Conservation (phyloP, 2,888 invertebrate species). For the Cryptophagus acutangulus region DNA sequence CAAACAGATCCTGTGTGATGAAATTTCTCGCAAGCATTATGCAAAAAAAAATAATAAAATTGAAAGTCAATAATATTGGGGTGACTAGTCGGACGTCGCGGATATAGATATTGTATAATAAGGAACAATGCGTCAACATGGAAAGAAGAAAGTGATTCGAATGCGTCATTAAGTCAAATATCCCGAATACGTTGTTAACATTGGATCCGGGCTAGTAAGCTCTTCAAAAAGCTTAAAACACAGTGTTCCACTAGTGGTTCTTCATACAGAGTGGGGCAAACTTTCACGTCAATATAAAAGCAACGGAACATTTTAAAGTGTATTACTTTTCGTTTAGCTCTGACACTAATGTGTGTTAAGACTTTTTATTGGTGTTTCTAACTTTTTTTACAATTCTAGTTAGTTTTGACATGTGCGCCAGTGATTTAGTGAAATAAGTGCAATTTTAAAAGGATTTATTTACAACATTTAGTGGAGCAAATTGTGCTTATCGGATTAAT, state of each 20-base stretch:
- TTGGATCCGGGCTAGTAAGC: conserved; percentile 32
- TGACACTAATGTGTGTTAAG: conserved; percentile 20
- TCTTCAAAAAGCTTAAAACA: conserved; percentile 34
- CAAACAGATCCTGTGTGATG: too few relatives aligned
- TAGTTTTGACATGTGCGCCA: conserved; percentile 27
- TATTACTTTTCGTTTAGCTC: conserved; percentile 44
- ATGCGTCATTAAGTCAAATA: conserved; percentile 32
- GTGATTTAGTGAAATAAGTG: conserved; percentile 24
- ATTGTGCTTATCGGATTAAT: conserved; percentile 16
- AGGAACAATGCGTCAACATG: conserved; percentile 30
- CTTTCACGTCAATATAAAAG: conserved; percentile 50
- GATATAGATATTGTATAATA: conserved; percentile 34
- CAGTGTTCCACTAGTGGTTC: conserved; percentile 38
- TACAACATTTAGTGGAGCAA: conserved; percentile 7
- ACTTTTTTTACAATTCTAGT: conserved; percentile 17
- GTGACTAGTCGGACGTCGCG: conserved; percentile 26
- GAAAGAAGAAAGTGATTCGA: conserved; percentile 38
- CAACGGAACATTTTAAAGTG: conserved; percentile 46
- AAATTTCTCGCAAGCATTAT: too few relatives aligned
- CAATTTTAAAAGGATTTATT: conserved; percentile 23
- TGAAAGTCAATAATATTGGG: conserved; percentile 31
- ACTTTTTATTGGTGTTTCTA: conserved; percentile 22
- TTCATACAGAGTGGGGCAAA: conserved; percentile 27
- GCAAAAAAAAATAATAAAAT: too few relatives aligned
- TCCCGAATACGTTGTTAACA: conserved; percentile 26